A percentile compares a stretch with the other conserved stretches of the same genome.
phyloP scores from a whole-genome alignment of 2,888 invertebrate genomes.

The Sinodicranocentrus sp. region DNA sequence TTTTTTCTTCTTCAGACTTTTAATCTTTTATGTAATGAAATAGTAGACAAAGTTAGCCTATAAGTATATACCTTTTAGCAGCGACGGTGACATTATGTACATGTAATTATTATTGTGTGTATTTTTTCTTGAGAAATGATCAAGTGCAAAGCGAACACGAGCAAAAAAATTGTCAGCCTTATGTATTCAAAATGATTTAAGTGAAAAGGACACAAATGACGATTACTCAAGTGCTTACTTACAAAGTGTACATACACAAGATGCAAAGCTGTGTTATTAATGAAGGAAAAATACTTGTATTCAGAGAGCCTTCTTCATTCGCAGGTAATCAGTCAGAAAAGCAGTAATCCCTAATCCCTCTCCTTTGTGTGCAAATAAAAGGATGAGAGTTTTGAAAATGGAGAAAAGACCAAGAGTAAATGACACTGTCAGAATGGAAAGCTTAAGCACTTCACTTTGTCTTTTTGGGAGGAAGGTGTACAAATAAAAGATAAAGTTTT shows the following conservation, averaged over 20 bases:
- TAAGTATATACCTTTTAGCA: too few relatives aligned
- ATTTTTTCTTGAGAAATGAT: constrained; percentile 15
- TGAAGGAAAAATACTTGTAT: constrained; percentile 17
- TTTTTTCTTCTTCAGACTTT: background rate
- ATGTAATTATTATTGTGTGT: background rate
- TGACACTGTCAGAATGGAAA: constrained; percentile 51
- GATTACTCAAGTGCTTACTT: too few relatives aligned
- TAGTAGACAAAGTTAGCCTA: too few relatives aligned
- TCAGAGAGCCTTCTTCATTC: constrained; percentile 35
- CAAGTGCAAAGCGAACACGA: constrained; percentile 40
- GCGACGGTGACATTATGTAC: background rate
- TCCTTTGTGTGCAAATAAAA: constrained; percentile 59
- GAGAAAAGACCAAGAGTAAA: constrained; percentile 47
- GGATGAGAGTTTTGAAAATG: constrained; percentile 54
- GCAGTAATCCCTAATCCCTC: constrained; percentile 61
- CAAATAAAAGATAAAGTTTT: background rate
- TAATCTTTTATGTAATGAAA: constrained; percentile 15
- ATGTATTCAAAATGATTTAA: constrained; percentile 41
- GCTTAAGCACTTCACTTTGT: constrained; percentile 45
- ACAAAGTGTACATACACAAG: too few relatives aligned
- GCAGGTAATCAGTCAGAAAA: constrained; percentile 66
- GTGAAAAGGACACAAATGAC: constrained; percentile 43
- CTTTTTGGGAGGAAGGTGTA: constrained; percentile 29
- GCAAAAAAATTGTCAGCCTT: constrained; percentile 47
- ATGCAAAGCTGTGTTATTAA: constrained; percentile 24